A percentile compares a stretch with the other conserved stretches of the same genome.
These are phyloP conservation scores for Papilio polyxenes DNA, from an alignment of 1,140 invertebrate species.

Conservation along the genomic window DNA sequence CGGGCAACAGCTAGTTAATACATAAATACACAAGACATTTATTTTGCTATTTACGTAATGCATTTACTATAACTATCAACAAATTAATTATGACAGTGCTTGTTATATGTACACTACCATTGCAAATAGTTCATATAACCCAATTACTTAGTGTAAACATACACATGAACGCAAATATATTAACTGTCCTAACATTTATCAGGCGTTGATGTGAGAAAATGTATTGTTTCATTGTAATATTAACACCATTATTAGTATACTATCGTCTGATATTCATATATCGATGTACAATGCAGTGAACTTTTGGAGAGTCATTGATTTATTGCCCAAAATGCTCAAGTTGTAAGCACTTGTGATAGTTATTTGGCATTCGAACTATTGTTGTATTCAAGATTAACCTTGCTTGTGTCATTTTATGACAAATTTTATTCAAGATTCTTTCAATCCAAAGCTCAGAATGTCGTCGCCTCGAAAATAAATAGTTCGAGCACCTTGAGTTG, in stretches of 20 bases:
- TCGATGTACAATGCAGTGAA: neutral
- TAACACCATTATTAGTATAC: too few species aligned
- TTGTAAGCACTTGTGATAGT: neutral
- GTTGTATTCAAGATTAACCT: neutral
- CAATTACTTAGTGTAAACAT: conserved; percentile 2
- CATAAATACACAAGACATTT: neutral
- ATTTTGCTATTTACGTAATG: neutral
- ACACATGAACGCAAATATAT: neutral
- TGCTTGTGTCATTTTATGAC: conserved; percentile 7
- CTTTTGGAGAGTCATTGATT: too few species aligned
- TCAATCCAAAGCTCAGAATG: neutral
- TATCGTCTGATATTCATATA: neutral
- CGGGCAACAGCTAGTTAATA: neutral
- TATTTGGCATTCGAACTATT: neutral
- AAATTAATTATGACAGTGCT: neutral
- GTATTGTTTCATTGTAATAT: neutral
- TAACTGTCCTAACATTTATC: neutral
- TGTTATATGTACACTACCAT: neutral
- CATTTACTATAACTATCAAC: neutral
- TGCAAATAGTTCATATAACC: conserved; percentile 9
- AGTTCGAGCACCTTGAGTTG: conserved; percentile 10
- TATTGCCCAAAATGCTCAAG: neutral
- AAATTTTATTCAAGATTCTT: neutral
- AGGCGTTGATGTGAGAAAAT: neutral
- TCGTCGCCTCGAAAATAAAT: conserved; percentile 5